phyloP scores from a whole-genome alignment of 1,140 invertebrate species.

The Bombus pyrosoma region DNA sequence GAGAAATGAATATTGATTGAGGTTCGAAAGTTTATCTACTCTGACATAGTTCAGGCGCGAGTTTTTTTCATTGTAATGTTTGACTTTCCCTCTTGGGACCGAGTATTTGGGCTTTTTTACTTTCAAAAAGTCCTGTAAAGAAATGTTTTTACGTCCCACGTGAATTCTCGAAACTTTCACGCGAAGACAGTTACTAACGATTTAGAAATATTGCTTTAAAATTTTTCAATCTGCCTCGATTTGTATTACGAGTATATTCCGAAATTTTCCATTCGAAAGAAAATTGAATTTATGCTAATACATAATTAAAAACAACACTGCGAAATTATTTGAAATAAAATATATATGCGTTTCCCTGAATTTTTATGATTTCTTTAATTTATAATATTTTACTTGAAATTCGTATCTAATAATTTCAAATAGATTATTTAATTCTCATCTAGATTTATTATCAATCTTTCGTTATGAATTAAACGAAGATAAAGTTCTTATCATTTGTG shows the following conservation, averaged over 20 bases:
- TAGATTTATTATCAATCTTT: no score
- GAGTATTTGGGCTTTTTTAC: neutral
- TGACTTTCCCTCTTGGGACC: neutral
- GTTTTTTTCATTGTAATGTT: neutral
- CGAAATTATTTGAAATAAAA: neutral
- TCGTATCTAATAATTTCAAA: neutral
- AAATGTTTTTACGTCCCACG: neutral
- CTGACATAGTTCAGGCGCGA: neutral
- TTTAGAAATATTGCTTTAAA: neutral
- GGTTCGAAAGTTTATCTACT: neutral
- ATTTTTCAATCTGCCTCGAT: neutral
- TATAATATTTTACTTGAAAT: neutral
- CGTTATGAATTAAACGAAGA: neutral
- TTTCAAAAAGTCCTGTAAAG: no score
- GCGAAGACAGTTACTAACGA: neutral
- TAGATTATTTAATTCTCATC: neutral
- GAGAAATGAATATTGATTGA: constrained; percentile 8
- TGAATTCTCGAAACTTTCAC: neutral
- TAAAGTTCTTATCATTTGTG: neutral
- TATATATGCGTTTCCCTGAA: neutral
- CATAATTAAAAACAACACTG: neutral
- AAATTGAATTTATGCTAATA: neutral
- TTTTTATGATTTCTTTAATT: no score
- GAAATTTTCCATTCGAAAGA: neutral
- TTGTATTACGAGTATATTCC: neutral